Base-by-base conservation (phyloP, 2,888 invertebrate species). In the Brenthis daphne region DNA sequence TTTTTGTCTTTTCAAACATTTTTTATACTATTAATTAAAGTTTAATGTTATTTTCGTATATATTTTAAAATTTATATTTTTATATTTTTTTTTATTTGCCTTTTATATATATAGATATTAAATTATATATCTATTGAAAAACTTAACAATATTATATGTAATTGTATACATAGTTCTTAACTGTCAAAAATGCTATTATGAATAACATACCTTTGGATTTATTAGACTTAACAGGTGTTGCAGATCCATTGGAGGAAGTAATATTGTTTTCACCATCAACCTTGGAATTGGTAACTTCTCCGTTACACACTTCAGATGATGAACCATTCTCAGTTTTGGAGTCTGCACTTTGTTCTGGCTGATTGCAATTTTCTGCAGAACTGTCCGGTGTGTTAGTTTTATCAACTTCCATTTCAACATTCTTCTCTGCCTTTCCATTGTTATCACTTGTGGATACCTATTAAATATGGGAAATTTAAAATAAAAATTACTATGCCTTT, bases 221-320 rank as follows among this genome's bases (percentile, higher is more conserved):
- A 66, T 89, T 91, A 43, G 76, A 73, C 66, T 90, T 89, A 0
- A 74, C 73, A 12, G 85, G 85, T 54, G 86, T 87, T n/a, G 87
- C 81, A 61, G 93, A 92, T 3, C 94, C 94, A 83, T 94, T 94
- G 0, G 93, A 92, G 1, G 92, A 93, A 16, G 90, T 88, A 57
- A 92, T 92, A 71, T 93, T 92, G 71, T 82, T 87, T 54, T 87
- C 91, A 11, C 84, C 84, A 64, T 82, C 89, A 71, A 77, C 78
- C 73, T 90, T 91, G 0, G 93, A 92, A 61, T 88, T 90, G 8
- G 90, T 85, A 53, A 93, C 92, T 68, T 93, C 93, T 60, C 92
- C 92, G 72, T 93, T 93, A 76, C 89, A 90, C 4, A 77, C 75
- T 48, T 89, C 85, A 24, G 77, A 75, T 13, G 66, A 54, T 2